Base-by-base conservation (phyloP, 1,140 invertebrate genomes). In the Brachionus calyciflorus region DNA sequence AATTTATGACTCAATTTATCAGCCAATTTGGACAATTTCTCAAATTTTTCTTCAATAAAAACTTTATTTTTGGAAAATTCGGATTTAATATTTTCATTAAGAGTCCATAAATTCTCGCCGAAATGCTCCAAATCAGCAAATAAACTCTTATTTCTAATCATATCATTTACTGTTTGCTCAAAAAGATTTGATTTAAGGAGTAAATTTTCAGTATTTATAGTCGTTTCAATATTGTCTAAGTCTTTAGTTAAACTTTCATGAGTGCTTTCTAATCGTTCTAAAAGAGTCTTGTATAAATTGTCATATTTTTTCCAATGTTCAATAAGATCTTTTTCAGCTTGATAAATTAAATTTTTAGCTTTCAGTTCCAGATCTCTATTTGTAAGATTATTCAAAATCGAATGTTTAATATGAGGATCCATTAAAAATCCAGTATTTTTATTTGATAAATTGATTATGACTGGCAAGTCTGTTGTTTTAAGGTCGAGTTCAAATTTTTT, bases 251-350 rank as follows among this genome's bases (percentile, higher is more conserved):
- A 21, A n/a, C 14, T 26, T 65, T 65, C 37, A 14, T 26, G 1
- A 65, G 21, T 44, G 0, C 14, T 24, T 0, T 65, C 19, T 14
- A 65, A n/a, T 3, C 60, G 12, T 17, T 10, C 0, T 5, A 19
- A 10, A 24, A 65, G n/a, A 10, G 12, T 12, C 3, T 44, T 41
- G 0, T 44, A 19, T 7, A 46, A 44, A 14, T 65, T 19, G 19
- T 65, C 60, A 21, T 65, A 65, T 28, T 65, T 65, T 65, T 12
- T 44, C 60, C 60, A 65, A 21, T 65, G 10, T 26, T 44, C 37
- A 24, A 65, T 46, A 3, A 65, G 24, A 10, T 65, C 60, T 10
- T 26, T 65, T 46, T 65, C 60, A n/a, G 60, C 60, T 14, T 46
- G 37, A n/a, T 65, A 65, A 14, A 65, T 65, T 0, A 24, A 19